Base-by-base conservation (phyloP, 1,140 invertebrate genomes). In the Gerris buenoi region DNA sequence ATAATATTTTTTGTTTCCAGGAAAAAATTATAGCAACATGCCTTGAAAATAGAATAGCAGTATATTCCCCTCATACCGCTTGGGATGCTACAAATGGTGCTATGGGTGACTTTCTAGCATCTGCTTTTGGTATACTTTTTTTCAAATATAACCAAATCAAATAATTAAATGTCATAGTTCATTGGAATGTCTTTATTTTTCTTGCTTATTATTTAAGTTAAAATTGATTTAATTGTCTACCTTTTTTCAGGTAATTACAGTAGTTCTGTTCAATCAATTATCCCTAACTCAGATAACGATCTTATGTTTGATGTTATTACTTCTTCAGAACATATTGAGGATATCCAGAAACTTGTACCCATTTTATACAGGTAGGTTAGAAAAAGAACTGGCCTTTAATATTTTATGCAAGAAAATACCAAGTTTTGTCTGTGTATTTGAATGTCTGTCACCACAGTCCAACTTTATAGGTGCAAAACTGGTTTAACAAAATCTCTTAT, bases 1-100 rank as follows among this genome's bases (percentile, higher is more conserved):
- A 65, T 66, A 63, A 57, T 28, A 68, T 65, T 62, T 27, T 69
- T 72, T 63, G 71, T 74, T 78, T 79, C 58, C 72, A 88, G 84
- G 88, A 95, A 74, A 82, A 87, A 29, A 84, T 96, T 25, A 80
- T 93, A n/a, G 79, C 87, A 0, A 82, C 83, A 70, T 93, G 94
- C 73, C 77, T 98, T 27, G 88, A 90, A 72, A 86, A 93, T 60
- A 82, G 85, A 69, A 95, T 98, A 69, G 88, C 91, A 23, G 77
- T 98, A 5, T 98, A 91, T 77, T 96, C 92, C 0, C 95, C 95
- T 0, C 95, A 98, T 74, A 97, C 94, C 0, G 82, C 84, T 28
- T 93, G 91, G 82, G 95, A 98, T 80, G 81, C 86, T 57, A 79
- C 91, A 2, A 73, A 79, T 67, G 87, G 86, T 1, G 95, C 94